A percentile compares a stretch with the other conserved stretches of the same genome.
Evolutionary conservation across 1,140 invertebrate species (phyloP).

Genomic region (Nephotettix cincticeps): DNA sequence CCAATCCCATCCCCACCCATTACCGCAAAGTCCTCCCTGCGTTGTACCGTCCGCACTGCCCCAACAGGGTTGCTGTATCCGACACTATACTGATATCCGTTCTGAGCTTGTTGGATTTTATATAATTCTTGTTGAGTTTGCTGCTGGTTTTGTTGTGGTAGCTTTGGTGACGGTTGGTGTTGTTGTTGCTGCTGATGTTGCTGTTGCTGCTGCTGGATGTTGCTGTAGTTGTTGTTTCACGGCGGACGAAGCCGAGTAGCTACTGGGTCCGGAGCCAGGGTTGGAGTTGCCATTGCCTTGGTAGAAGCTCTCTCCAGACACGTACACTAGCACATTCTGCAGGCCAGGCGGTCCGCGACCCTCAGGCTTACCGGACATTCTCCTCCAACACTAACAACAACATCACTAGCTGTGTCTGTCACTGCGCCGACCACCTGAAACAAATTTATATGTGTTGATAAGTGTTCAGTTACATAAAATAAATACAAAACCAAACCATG

Average conservation of each 20-base stretch:
- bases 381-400: constrained; percentile 3
- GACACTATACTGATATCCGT: constrained; percentile 14
- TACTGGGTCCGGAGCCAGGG: neutral
- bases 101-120: neutral
- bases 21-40: constrained; percentile 31
- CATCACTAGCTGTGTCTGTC: constrained; percentile 17
- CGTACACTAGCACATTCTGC: constrained; percentile 52
- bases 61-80: neutral
- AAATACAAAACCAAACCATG: too few relatives aligned
- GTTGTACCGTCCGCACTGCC: neutral
- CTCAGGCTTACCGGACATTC: constrained; percentile 48
- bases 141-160: neutral
- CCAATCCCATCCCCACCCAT: constrained; percentile 35
- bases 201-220: neutral
- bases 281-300: neutral
- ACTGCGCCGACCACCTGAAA: constrained; percentile 1
- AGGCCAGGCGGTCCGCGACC: constrained; percentile 41
- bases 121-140: constrained; percentile 7
- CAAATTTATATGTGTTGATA: too few relatives aligned
- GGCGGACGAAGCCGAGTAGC: constrained; percentile 18
- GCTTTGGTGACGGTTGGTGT: neutral
- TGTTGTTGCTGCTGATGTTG: neutral
- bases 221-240: neutral
- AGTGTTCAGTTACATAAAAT: too few relatives aligned
- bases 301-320: constrained; percentile 50